These are phyloP conservation scores for Brachionichthys hirsutus DNA, from an alignment of 2,113 vertebrate species.

Conservation along the genomic window DNA sequence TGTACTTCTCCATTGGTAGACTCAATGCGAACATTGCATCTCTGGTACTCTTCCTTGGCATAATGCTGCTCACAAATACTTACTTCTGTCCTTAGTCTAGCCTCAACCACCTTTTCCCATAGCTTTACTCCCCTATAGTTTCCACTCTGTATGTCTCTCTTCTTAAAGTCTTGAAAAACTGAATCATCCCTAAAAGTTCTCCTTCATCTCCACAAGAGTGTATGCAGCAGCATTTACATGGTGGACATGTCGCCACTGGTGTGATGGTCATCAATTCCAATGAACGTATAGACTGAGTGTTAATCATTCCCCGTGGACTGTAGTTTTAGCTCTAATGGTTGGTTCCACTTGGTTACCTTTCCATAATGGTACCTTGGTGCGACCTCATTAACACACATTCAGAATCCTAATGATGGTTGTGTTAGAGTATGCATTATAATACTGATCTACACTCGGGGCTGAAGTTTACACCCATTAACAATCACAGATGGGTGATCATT, in stretches of 20 bases:
- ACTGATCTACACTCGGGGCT: neutral
- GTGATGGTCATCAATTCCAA: constrained; percentile 27
- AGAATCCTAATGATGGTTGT: constrained; percentile 24
- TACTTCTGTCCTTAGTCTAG: too few species aligned
- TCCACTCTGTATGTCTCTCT: too few species aligned
- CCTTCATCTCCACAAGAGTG: neutral
- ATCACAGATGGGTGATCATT: constrained; percentile 1
- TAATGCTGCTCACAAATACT: too few species aligned
- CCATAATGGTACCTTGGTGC: constrained; percentile 31
- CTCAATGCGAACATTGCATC: too few species aligned
- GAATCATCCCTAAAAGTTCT: neutral
- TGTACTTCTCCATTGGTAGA: too few species aligned
- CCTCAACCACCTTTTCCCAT: too few species aligned
- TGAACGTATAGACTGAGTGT: constrained; percentile 15
- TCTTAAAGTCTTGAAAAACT: too few species aligned
- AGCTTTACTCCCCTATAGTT: too few species aligned
- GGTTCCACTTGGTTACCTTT: constrained; percentile 38
- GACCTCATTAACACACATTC: constrained; percentile 9
- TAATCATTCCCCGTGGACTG: constrained; percentile 28
- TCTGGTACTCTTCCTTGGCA: too few species aligned
- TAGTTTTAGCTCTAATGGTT: constrained; percentile 27
- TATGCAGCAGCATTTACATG: constrained; percentile 6
- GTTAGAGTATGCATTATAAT: neutral
- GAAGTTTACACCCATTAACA: neutral
- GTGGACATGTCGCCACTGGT: constrained; percentile 3